Conservation (phyloP, 2,888 invertebrate species). For the Bombyx huttoni region DNA sequence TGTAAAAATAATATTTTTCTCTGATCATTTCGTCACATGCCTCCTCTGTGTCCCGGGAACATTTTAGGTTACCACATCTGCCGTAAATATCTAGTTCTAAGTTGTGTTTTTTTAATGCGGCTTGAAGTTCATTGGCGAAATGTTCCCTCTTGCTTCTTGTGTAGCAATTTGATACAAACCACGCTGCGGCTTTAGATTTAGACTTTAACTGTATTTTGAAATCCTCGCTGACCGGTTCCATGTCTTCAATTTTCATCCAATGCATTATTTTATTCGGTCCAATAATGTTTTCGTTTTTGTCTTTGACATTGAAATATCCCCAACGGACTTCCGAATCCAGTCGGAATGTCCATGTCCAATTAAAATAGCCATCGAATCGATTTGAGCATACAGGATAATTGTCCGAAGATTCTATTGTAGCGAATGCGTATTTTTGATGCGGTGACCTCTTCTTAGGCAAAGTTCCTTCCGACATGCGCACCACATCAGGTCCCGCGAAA, state of each 20-base stretch:
- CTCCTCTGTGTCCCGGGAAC: constrained; percentile 14
- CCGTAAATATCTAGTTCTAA: constrained; percentile 31
- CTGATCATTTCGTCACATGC: constrained; percentile 20
- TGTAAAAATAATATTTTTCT: constrained; percentile 35
- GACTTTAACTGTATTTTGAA: constrained; percentile 14
- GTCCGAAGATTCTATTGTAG: constrained; percentile 38
- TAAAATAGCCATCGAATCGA: constrained; percentile 34
- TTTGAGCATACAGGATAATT: constrained; percentile 35
- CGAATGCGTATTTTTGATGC: constrained; percentile 43
- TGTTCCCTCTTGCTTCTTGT: constrained; percentile 18
- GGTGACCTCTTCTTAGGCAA: constrained; percentile 28
- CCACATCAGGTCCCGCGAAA: constrained; percentile 35
- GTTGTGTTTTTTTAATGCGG: constrained; percentile 16
- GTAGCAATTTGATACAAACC: constrained; percentile 31
- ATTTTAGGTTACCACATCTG: constrained; percentile 22
- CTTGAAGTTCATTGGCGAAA: constrained; percentile 13
- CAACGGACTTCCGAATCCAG: constrained; percentile 40
- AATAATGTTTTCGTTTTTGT: constrained; percentile 18
- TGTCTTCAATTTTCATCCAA: constrained; percentile 25
- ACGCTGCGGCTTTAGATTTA: constrained; percentile 29
- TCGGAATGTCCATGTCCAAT: constrained; percentile 56
- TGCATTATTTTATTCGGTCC: constrained; percentile 31
- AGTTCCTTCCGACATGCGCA: constrained; percentile 3
- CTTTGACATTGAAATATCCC: constrained; percentile 34
- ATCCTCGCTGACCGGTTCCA: constrained; percentile 25